Evolutionary conservation across 1,140 invertebrate species (phyloP), one percentile per base, ranked within the genome.

Genomic region (Heliothis subflexa): DNA sequence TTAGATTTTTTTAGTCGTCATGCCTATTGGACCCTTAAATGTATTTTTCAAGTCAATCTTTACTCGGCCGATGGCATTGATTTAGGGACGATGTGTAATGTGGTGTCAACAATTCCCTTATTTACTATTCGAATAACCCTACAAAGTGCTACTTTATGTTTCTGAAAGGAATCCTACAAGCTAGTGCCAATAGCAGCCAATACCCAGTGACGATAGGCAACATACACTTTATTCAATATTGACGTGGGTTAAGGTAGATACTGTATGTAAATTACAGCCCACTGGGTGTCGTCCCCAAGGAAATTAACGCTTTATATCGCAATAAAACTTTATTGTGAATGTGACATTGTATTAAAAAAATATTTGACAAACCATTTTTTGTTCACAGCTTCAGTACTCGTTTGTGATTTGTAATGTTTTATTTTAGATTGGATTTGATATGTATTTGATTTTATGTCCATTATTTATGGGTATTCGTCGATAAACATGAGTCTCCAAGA

Each of bases 251-350:
- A 13, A 75, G 40, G 14, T 49, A 11, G 10, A 52, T 13, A 25
- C 45, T 66, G 40, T 25, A 21, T 40, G 5, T 74, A 75, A 74
- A 79, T 79, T 75, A 79, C 59, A 50, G 45, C n/a, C 57, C 33
- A 62, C 61, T 68, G 54, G 47, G 47, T 62, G 57, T 76, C 28
- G 16, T 81, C 79, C 79, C 79, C 12, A 21, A 81, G 79, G 79
- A 81, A 81, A 81, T 81, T 81, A 81, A 81, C 62, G 75, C 78
- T 81, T 81, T 59, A 74, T 25, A 78, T 73, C 50, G 74, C 71
- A 75, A 79, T 79, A 75, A 79, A 75, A 75, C 16, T 79, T 79
- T 79, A 78, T 75, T 75, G 62, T 50, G 52, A 55, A 14, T 40
- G 25, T 45, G 71, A 79, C 78, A 79, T 57, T 16, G 73, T 75